Evolutionary conservation across 2,797 vertebrate genomes (phyloP).

Genomic region (Manis pentadactyla): DNA sequence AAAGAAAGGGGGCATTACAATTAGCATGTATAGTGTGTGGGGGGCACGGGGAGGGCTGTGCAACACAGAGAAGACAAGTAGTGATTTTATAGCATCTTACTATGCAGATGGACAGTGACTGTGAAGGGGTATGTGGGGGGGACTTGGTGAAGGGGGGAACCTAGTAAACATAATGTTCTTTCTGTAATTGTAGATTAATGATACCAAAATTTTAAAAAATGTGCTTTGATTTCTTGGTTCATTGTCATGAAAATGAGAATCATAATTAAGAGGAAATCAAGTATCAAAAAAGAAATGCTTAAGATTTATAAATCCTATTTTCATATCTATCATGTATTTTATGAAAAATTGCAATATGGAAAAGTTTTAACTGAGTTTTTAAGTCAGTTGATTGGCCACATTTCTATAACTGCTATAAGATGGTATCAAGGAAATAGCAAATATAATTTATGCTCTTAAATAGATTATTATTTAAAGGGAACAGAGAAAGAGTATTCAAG

Average conservation of each 20-base stretch:
- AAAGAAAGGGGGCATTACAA: no score
- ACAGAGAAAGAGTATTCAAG: background rate
- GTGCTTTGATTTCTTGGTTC: constrained; percentile 35
- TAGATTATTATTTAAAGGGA: constrained; percentile 40
- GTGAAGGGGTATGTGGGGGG: no score
- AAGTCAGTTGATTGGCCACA: background rate
- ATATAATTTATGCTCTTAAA: constrained; percentile 28
- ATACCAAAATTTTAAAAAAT: background rate
- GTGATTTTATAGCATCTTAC: no score
- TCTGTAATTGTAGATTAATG: no score
- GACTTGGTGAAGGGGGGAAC: no score
- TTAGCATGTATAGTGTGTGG: no score
- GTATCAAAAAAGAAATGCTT: background rate
- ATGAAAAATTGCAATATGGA: constrained; percentile 43
- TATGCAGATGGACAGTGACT: no score
- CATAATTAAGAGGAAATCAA: constrained; percentile 3
- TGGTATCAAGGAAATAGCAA: background rate
- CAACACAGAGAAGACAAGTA: no score
- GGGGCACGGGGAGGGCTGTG: no score
- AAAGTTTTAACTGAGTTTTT: background rate
- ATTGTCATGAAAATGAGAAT: background rate
- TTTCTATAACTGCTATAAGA: background rate
- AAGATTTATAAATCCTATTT: background rate
- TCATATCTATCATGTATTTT: background rate
- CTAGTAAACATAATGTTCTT: no score